A percentile compares a stretch with the other conserved stretches of the same genome.
These are phyloP conservation scores for Nothoprocta pentlandii DNA, from an alignment of 2,113 vertebrate species.

Conservation along the genomic window DNA sequence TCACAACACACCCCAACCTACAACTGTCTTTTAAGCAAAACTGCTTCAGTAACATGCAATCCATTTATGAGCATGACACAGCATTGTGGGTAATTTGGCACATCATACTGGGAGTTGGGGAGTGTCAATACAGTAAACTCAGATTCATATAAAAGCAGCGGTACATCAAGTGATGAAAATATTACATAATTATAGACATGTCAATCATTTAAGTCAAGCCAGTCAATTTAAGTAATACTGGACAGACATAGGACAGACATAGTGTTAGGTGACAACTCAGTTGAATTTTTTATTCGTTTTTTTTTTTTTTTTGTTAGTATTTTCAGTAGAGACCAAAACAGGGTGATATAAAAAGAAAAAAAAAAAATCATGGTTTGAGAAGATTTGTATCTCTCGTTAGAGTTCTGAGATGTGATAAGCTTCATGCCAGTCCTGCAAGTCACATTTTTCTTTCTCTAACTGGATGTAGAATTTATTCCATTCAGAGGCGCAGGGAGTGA, in stretches of 20 bases:
- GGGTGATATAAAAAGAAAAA: conserved; percentile 15
- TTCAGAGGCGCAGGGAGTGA: conserved; percentile 14
- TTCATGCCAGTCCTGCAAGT: not conserved
- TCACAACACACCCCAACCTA: not conserved
- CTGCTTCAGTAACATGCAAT: not conserved
- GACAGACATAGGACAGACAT: not conserved
- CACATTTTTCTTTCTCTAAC: not conserved
- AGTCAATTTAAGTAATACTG: not conserved
- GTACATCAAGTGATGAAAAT: not conserved
- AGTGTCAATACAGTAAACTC: not conserved
- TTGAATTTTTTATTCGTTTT: not conserved
- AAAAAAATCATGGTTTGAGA: conserved; percentile 27
- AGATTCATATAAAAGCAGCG: not conserved
- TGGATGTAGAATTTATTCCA: conserved; percentile 35
- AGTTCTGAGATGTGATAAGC: not conserved
- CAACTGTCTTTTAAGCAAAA: not conserved
- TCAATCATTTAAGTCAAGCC: not conserved
- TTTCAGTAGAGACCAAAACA: not conserved
- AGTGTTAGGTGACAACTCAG: not conserved
- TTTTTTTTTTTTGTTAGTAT: not conserved
- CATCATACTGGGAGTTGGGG: not conserved
- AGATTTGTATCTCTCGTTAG: conserved; percentile 24
- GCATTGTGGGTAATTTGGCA: not conserved
- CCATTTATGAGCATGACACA: not conserved
- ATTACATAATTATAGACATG: not conserved